Base-by-base conservation (phyloP, 2,113 vertebrate genomes). In the Todiramphus chloris region DNA sequence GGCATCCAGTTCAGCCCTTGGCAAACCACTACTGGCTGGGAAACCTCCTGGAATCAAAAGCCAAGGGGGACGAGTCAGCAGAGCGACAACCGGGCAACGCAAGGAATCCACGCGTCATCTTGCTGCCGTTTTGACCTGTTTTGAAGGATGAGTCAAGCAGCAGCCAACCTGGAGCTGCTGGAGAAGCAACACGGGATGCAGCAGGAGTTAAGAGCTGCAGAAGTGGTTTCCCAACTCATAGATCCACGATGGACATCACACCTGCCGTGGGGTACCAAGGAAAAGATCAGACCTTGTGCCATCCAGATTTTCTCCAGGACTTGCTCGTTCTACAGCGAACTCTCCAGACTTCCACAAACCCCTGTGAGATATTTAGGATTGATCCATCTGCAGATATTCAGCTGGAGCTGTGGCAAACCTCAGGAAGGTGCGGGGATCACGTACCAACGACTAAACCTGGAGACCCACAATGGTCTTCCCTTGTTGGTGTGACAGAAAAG, bases 241-340 rank as follows among this genome's bases (percentile, higher is more conserved):
- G 60, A 46, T 20, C 23, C n/a, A 15, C 39, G 15, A 27, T 9
- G 28, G 66, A 30, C 25, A 6, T 21, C 70, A 60, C 2, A 0
- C 11, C 62, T 27, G 16, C 16, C 27, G 0, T 16, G n/a, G n/a
- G 23, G 8, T 17, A 10, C 8, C 28, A 25, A 83, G 28, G n/a
- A 24, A 55, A 51, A 86, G 24, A 17, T 3, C 33, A 39, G 43
- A 53, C 51, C 30, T 86, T 31, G 11, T n/a, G 44, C 20, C 23
- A 24, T 13, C 62, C 14, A 41, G 14, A 33, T 21, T 60, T 25
- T 20, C 60, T 60, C n/a, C 19, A 12, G 31, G 24, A 46, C 13
- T 7, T 46, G 11, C 13, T 43, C 60, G 7, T 53, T 53, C 39
- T 35, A 31, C 33, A 43, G 33, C 30, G 33, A 46, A 48, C 24